These are phyloP conservation scores for Hymenochirus boettgeri DNA, from an alignment of 2,113 vertebrate species.

Conservation along the genomic window DNA sequence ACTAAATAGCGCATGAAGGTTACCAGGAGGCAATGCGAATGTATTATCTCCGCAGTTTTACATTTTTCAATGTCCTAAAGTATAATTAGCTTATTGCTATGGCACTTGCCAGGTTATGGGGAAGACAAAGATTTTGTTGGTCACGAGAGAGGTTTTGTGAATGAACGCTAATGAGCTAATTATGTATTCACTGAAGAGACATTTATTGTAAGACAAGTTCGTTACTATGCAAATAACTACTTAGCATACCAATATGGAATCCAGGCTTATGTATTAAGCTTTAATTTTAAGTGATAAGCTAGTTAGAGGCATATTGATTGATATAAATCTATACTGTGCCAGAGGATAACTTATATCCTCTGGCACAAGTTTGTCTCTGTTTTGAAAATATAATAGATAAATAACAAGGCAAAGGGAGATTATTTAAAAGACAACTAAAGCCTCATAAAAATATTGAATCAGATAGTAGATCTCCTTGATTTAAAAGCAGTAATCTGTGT, in stretches of 20 bases:
- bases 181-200: neutral
- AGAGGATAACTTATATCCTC: too few relatives aligned
- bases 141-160: neutral
- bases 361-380: too few relatives aligned
- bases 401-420: too few relatives aligned
- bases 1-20: neutral
- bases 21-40: neutral
- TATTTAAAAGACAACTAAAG: too few relatives aligned
- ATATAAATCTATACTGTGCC: too few relatives aligned
- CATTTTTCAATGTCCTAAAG: neutral
- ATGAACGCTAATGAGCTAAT: slow-evolving; percentile 6
- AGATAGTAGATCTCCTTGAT: too few relatives aligned
- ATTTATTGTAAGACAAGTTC: neutral
- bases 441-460: too few relatives aligned
- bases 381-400: too few relatives aligned
- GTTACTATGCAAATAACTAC: neutral
- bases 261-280: neutral
- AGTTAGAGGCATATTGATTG: too few relatives aligned
- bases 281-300: neutral
- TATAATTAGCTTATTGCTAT: neutral
- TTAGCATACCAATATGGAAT: slow-evolving; percentile 1
- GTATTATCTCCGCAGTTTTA: neutral
- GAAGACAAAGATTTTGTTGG: slow-evolving; percentile 1
- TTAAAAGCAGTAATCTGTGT: too few relatives aligned
- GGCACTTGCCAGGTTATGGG: neutral